These are phyloP conservation scores for Tetramorium parvispinum DNA, from an alignment of 1,140 invertebrate genomes.

Conservation along the genomic window DNA sequence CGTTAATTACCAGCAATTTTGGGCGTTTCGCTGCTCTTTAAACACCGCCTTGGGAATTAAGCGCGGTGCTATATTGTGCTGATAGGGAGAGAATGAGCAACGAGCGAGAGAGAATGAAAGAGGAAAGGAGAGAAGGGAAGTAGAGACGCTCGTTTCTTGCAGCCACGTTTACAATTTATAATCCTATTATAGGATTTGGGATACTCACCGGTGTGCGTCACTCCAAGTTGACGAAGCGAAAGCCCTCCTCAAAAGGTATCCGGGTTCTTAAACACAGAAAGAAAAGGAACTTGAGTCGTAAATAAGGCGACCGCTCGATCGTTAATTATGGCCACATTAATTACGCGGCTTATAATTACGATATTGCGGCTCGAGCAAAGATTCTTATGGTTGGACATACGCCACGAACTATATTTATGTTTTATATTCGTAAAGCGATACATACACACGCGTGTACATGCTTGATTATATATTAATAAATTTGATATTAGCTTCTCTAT, in stretches of 20 bases:
- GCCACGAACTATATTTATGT: not conserved
- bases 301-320: slow-evolving; percentile 22
- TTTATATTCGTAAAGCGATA: not conserved
- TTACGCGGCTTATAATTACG: slow-evolving; percentile 27
- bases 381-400: not conserved
- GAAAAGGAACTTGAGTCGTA: slow-evolving; percentile 41
- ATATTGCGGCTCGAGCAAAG: not conserved
- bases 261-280: slow-evolving; percentile 65
- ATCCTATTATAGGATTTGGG: slow-evolving; percentile 71
- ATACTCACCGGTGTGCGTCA: slow-evolving; percentile 65
- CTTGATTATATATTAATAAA: not conserved
- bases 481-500: not conserved
- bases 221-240: slow-evolving; percentile 43
- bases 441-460: not conserved
- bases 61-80: slow-evolving; percentile 23
- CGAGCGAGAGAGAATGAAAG: not conserved
- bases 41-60: slow-evolving; percentile 68
- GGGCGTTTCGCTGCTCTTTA: slow-evolving; percentile 70
- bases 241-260: slow-evolving; percentile 47
- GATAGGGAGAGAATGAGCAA: slow-evolving; percentile 16
- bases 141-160: slow-evolving; percentile 68
- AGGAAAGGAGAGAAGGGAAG: not conserved
- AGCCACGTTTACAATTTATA: slow-evolving; percentile 78
- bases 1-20: slow-evolving; percentile 75
- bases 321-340: slow-evolving; percentile 32